Conservation (phyloP, 37 sponge, comb jelly and placozoan genomes). For the Chondrilla cf. caribensis region DNA sequence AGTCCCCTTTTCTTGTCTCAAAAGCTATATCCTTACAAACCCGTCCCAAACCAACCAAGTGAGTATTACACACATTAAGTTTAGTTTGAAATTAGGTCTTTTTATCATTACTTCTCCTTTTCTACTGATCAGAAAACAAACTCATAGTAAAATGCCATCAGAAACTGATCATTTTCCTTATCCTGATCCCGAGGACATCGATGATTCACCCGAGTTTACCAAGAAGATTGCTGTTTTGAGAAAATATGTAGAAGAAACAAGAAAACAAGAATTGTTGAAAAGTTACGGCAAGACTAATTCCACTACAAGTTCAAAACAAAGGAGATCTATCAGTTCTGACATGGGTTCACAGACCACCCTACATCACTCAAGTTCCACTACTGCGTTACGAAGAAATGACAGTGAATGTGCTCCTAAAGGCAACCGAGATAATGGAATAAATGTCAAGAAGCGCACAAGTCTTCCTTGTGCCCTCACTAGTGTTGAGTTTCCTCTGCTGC, state of each 20-base stretch:
- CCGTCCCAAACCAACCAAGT: background rate
- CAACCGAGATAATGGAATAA: too few relatives aligned
- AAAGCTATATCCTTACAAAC: background rate
- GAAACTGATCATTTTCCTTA: background rate
- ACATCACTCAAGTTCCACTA: too few relatives aligned
- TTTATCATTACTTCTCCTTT: background rate
- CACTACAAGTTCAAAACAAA: too few relatives aligned
- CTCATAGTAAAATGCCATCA: background rate
- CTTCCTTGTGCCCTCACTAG: too few relatives aligned
- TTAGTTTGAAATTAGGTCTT: background rate
- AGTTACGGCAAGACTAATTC: too few relatives aligned
- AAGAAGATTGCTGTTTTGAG: background rate
- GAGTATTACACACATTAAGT: background rate
- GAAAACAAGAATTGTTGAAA: background rate
- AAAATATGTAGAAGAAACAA: background rate
- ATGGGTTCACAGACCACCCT: too few relatives aligned
- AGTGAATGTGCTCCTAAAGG: too few relatives aligned
- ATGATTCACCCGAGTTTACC: background rate
- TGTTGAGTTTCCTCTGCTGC: too few relatives aligned
- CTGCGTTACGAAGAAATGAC: too few relatives aligned
- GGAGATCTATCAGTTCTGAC: too few relatives aligned
- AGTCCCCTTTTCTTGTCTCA: background rate
- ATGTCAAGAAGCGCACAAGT: too few relatives aligned
- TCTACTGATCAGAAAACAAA: background rate
- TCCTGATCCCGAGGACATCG: background rate